These are phyloP conservation scores for Chrysotoxum bicinctum DNA, from an alignment of 2,888 invertebrate genomes.

Conservation along the genomic window DNA sequence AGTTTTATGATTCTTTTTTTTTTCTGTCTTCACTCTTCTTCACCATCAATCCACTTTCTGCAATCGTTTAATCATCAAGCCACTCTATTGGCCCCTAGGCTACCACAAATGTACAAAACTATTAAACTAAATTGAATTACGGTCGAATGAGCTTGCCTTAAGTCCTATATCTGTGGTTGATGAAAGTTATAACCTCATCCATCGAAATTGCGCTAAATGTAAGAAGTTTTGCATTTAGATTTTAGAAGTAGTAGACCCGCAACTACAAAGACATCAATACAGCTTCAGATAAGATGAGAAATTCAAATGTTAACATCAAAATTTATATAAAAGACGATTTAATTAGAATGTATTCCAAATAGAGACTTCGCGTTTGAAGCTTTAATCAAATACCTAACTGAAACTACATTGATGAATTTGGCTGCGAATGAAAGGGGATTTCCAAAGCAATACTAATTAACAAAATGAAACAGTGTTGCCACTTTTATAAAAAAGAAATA, in stretches of 20 bases:
- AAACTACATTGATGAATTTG: no score
- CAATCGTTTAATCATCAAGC: not conserved
- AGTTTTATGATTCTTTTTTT: not conserved
- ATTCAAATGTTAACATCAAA: no score
- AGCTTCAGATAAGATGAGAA: no score
- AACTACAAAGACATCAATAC: not conserved
- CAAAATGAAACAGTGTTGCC: no score
- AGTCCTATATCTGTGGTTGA: not conserved
- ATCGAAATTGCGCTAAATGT: not conserved
- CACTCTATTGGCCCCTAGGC: not conserved
- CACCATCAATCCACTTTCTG: not conserved
- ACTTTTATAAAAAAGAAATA: no score
- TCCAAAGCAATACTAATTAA: no score
- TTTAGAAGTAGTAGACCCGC: not conserved
- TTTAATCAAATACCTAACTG: no score
- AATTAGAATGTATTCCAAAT: no score
- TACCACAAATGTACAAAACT: not conserved
- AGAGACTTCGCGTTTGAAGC: no score
- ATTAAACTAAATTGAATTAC: not conserved
- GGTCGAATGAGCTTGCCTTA: not conserved
- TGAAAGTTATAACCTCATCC: not conserved
- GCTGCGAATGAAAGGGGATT: no score
- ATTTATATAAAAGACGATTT: no score
- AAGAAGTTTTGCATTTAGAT: not conserved
- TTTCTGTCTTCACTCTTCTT: not conserved